Percentiles rank a stretch among this genome's conserved stretches.
These are phyloP conservation scores for Melanaphis sacchari DNA, from an alignment of 1,140 invertebrate species.

Conservation along the genomic window DNA sequence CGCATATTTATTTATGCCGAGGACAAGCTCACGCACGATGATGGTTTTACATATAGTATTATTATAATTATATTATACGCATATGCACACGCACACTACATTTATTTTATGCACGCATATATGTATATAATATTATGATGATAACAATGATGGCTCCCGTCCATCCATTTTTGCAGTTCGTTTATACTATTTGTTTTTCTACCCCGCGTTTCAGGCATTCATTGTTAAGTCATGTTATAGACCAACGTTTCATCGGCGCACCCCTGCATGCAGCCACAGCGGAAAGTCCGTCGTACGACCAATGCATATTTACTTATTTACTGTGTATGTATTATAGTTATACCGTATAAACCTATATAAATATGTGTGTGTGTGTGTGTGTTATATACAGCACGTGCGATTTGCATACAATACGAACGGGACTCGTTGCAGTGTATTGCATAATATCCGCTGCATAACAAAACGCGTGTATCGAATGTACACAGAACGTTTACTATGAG, in stretches of 20 bases:
- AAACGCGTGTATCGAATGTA: not conserved
- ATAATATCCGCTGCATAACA: not conserved
- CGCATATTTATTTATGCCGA: not conserved
- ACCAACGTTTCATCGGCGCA: not conserved
- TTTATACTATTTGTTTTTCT: not conserved
- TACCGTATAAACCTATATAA: not conserved
- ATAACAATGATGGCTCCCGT: conserved; percentile 9
- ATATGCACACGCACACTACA: not conserved
- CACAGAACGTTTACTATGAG: not conserved
- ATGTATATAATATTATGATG: not conserved
- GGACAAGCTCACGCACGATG: not conserved
- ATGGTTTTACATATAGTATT: not conserved
- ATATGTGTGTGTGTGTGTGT: too few relatives aligned
- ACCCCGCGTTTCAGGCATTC: not conserved
- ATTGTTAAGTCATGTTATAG: not conserved
- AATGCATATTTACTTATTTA: not conserved
- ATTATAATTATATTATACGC: not conserved
- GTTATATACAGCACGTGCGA: not conserved
- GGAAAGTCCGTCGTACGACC: not conserved
- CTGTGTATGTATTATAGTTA: too few relatives aligned
- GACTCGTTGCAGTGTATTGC: not conserved
- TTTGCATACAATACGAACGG: not conserved
- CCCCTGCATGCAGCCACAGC: too few relatives aligned
- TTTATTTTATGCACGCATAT: not conserved
- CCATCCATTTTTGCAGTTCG: not conserved